Evolutionary conservation across 2,888 invertebrate species (phyloP).

Genomic region (Drosophila infuscata): DNA sequence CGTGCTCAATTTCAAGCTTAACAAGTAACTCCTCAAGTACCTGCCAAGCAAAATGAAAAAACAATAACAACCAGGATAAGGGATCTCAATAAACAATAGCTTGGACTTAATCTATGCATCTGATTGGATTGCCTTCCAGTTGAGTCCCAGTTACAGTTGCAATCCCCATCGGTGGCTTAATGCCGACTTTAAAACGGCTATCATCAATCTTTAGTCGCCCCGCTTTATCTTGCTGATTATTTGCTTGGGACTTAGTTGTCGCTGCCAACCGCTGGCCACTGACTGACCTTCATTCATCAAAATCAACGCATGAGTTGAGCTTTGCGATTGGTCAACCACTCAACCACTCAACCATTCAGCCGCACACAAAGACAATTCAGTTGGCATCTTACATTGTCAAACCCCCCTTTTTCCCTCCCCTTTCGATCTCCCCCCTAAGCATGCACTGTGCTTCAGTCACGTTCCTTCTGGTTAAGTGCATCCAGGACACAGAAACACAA

Average conservation of each 20-base stretch:
- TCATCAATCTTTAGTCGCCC: constrained; percentile 53
- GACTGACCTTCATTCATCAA: constrained; percentile 73
- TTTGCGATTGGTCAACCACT: constrained; percentile 36
- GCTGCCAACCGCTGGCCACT: neutral
- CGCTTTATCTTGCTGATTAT: constrained; percentile 41
- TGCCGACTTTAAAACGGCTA: constrained; percentile 12
- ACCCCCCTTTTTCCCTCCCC: neutral
- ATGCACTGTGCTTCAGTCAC: constrained; percentile 64
- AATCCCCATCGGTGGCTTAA: neutral
- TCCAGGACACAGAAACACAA: constrained; percentile 29
- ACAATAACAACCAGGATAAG: constrained; percentile 14
- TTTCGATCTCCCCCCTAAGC: neutral
- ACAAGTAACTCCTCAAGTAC: constrained; percentile 89
- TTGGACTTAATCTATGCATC: constrained; percentile 43
- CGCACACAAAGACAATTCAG: constrained; percentile 54
- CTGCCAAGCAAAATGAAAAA: constrained; percentile 82
- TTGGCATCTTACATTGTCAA: constrained; percentile 42
- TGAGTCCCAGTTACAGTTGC: neutral
- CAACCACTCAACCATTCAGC: neutral
- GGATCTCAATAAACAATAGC: constrained; percentile 30
- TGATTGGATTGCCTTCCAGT: constrained; percentile 40
- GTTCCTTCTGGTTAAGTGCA: constrained; percentile 71
- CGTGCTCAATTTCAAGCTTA: constrained; percentile 89
- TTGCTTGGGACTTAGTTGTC: constrained; percentile 18
- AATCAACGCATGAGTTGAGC: constrained; percentile 41